Percentiles rank a stretch among this genome's conserved stretches.
phyloP scores from a whole-genome alignment of 2,113 vertebrate genomes.

The Oreamnos americanus region DNA sequence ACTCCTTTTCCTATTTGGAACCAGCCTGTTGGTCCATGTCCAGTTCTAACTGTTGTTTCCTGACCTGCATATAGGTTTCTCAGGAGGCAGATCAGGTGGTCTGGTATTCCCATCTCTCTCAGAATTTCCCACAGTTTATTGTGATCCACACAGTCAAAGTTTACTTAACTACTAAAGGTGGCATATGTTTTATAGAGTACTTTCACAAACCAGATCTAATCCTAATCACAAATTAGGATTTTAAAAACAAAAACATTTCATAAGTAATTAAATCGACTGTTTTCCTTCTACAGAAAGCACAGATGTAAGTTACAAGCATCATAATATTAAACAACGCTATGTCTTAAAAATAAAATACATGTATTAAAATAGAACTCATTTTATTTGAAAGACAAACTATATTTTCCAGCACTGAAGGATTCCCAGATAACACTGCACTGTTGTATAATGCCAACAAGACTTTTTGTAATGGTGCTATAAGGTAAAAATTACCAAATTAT shows the following conservation, averaged over 20 bases:
- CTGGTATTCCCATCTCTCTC: too few relatives aligned
- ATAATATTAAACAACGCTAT: not conserved
- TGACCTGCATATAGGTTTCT: too few relatives aligned
- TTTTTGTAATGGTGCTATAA: slow-evolving; percentile 12
- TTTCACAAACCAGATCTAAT: too few relatives aligned
- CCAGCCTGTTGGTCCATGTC: too few relatives aligned
- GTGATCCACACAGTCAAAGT: too few relatives aligned
- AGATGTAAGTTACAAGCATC: not conserved
- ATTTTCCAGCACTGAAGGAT: not conserved
- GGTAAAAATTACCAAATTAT: slow-evolving; percentile 23
- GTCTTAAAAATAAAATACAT: slow-evolving; percentile 19
- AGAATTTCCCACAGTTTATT: too few relatives aligned
- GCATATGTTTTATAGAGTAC: too few relatives aligned
- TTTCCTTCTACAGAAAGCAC: not conserved
- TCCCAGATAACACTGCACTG: not conserved
- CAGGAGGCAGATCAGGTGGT: too few relatives aligned
- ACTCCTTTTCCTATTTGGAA: too few relatives aligned
- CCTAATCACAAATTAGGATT: not conserved
- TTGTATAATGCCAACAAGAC: not conserved
- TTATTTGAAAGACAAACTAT: slow-evolving; percentile 26
- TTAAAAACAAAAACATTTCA: not conserved
- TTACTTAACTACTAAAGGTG: too few relatives aligned
- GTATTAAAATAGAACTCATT: slow-evolving; percentile 27
- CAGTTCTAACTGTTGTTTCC: too few relatives aligned
- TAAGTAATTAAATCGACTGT: not conserved